Base-by-base conservation (phyloP, 1,140 invertebrate species). In the Drosophila pachea region DNA sequence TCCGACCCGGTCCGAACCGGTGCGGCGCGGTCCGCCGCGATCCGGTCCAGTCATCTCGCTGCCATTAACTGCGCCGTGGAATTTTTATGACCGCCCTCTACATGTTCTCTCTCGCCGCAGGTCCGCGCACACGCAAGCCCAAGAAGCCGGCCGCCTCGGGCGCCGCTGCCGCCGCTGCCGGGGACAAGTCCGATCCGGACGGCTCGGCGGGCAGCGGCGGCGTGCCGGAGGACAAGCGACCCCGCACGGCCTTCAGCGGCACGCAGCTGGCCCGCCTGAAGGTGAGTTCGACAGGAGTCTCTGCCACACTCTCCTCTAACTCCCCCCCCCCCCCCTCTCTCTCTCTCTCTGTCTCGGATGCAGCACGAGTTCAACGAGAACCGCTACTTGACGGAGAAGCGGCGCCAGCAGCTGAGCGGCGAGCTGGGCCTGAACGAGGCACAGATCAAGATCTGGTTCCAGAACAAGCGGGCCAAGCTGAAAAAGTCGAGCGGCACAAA, bases 361-460 rank as follows among this genome's bases (percentile, higher is more conserved):
- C 73, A 90, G 89, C 92, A 94, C 62, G 97, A 99, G 89, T 99
- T 99, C 89, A 92, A 94, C 50, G 95, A 97, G 79, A 98, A 96
- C 91, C 92, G 95, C 76, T 99, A 99, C 90, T 91, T 99, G 59
- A 98, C 95, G 0, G 97, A 98, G 86, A 93, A 95, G 75, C 91
- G 97, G 68, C 91, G 97, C 67, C 95, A 97, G 89, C 94, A 95
- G 72, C 91, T 99, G 45, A 96, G 97, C 16, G 91, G 93, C 11
- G 96, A 98, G 79, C 90, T 99, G 31, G 94, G 94, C 12, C 90
- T 99, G 8, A 97, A 98, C 90, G 97, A 99, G 89, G 95, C 95
- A 1, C 97, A 99, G 89, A 98, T 99, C 83, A 99, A 99, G 90
- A 98, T 98, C 74, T 96, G 94, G 94, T 97, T 98, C 89, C 96